Percentiles rank a stretch among this genome's conserved stretches.
These are phyloP conservation scores for Mola mola DNA, from an alignment of 2,113 vertebrate genomes.

Conservation along the genomic window DNA sequence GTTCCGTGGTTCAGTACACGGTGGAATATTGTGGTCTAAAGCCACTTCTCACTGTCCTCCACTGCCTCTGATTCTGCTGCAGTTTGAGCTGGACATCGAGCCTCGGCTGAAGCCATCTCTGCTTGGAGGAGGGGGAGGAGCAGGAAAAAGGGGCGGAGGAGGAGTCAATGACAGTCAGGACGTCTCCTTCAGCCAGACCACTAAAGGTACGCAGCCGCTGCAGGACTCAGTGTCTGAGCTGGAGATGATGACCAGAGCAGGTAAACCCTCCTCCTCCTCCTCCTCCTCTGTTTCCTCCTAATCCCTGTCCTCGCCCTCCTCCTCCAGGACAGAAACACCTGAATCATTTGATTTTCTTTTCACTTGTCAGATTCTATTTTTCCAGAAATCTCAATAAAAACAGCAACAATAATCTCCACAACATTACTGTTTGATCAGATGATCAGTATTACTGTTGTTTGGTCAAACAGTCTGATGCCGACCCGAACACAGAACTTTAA, in stretches of 20 bases:
- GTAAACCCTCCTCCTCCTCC: constrained; percentile 48
- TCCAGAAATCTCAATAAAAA: too few relatives aligned
- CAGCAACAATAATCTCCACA: too few relatives aligned
- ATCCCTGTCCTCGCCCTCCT: background rate
- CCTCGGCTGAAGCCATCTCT: constrained; percentile 87
- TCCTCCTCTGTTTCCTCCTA: background rate
- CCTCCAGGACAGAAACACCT: background rate
- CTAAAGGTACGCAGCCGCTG: constrained; percentile 89
- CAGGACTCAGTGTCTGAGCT: constrained; percentile 64
- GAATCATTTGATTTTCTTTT: background rate
- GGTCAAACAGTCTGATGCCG: too few relatives aligned
- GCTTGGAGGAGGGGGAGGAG: constrained; percentile 65
- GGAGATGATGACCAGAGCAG: constrained; percentile 66
- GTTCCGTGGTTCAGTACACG: too few relatives aligned
- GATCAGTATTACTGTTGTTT: too few relatives aligned
- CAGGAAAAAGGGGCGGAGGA: constrained; percentile 60
- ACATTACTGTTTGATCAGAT: too few relatives aligned
- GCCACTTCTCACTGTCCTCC: too few relatives aligned
- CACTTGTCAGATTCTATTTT: too few relatives aligned
- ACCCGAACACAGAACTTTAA: too few relatives aligned
- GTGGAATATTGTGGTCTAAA: too few relatives aligned
- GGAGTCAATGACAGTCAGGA: constrained; percentile 88
- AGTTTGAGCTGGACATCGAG: constrained; percentile 97
- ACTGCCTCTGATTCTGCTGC: constrained; percentile 20
- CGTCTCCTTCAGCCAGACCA: constrained; percentile 87